Evolutionary conservation across 2,113 vertebrate genomes (phyloP).

Genomic region (Laticauda colubrina): DNA sequence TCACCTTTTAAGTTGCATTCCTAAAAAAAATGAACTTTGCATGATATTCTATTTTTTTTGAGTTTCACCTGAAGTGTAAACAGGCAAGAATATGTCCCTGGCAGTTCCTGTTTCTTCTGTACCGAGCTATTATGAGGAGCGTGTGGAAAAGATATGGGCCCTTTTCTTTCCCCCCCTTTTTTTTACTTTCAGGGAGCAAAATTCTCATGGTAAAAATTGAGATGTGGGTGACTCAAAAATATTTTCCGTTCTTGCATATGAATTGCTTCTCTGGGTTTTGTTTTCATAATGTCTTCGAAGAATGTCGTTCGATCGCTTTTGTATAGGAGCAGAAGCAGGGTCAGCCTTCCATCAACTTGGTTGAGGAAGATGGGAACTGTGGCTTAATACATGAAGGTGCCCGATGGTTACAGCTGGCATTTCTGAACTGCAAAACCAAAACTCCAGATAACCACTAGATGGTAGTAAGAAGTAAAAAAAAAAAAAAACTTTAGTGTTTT

Average conservation of each 20-base stretch:
- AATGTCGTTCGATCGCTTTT: background rate
- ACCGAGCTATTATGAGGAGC: background rate
- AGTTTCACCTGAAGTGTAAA: too few relatives aligned
- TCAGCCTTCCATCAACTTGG: background rate
- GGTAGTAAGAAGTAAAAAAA: background rate
- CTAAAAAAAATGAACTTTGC: too few relatives aligned
- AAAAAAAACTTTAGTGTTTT: background rate
- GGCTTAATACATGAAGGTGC: background rate
- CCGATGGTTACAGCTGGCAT: background rate
- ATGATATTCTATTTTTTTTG: too few relatives aligned
- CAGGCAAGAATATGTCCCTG: background rate
- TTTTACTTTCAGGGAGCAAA: background rate
- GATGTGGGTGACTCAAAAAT: background rate
- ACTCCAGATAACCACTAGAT: background rate
- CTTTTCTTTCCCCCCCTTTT: background rate
- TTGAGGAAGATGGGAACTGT: background rate
- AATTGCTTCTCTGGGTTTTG: background rate
- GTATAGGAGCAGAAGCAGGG: background rate
- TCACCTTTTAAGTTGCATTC: too few relatives aligned
- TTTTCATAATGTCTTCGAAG: background rate
- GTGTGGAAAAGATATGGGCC: background rate
- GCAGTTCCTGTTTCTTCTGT: background rate
- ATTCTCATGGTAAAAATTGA: background rate
- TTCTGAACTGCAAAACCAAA: background rate
- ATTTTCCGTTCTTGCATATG: background rate